Percentiles rank a stretch among this genome's conserved stretches.
Evolutionary conservation across 2,888 invertebrate genomes (phyloP).

Genomic region (Kryphioiulus occultus): DNA sequence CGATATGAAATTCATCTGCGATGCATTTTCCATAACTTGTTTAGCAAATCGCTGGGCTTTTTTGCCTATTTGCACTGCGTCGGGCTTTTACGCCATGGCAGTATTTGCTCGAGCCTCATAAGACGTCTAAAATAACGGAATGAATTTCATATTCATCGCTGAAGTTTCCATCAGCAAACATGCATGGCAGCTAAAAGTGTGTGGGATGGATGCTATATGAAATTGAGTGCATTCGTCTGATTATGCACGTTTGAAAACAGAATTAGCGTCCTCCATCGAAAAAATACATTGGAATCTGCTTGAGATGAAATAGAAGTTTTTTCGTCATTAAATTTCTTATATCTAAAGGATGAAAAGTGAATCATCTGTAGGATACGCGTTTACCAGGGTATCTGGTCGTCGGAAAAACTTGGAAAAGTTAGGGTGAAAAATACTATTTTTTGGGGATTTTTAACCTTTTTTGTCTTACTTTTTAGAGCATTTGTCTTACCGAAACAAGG

Average conservation of each 20-base stretch:
- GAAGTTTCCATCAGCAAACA: neutral
- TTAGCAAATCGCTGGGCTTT: neutral
- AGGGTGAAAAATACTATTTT: too few species aligned
- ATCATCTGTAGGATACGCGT: too few species aligned
- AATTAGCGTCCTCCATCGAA: neutral
- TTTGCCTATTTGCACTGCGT: neutral
- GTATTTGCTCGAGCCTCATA: neutral
- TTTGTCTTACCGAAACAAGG: too few species aligned
- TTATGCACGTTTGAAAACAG: neutral
- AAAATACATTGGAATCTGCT: too few species aligned
- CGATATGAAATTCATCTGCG: neutral
- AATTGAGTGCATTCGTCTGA: neutral
- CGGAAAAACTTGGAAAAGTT: too few species aligned
- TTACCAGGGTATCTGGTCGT: too few species aligned
- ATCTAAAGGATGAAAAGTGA: too few species aligned
- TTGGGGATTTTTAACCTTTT: too few species aligned
- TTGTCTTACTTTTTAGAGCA: too few species aligned
- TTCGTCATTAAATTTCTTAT: too few species aligned
- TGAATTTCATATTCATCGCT: neutral
- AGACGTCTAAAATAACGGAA: neutral
- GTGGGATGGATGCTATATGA: neutral
- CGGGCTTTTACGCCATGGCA: neutral
- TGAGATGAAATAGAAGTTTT: too few species aligned
- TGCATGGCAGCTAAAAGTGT: neutral
- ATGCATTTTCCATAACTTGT: neutral